Conservation (phyloP, 2,888 invertebrate species). For the Augochlorella aurata region DNA sequence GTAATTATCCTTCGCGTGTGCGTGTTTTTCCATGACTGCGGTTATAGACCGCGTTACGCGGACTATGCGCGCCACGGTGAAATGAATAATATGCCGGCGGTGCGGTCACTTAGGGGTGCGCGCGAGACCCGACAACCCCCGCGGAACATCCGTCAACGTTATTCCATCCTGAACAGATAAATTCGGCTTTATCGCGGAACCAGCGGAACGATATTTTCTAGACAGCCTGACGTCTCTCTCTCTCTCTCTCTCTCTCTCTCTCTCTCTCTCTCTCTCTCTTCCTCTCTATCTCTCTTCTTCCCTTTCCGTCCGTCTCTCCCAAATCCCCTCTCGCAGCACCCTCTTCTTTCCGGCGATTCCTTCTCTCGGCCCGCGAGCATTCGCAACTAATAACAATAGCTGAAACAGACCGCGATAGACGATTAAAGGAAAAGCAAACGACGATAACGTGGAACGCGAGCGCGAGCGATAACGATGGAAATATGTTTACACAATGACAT, state of each 20-base stretch:
- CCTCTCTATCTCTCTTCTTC: too few relatives aligned
- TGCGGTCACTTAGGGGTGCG: conserved; percentile 58
- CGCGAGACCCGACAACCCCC: conserved; percentile 16
- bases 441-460: conserved; percentile 52
- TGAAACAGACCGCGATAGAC: conserved; percentile 34
- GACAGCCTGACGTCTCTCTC: conserved; percentile 8
- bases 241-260: background rate
- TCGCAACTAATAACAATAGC: conserved; percentile 43
- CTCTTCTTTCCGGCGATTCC: background rate
- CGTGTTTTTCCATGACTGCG: conserved; percentile 73
- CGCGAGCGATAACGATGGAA: conserved; percentile 60
- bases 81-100: conserved; percentile 60
- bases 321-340: background rate
- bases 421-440: conserved; percentile 34
- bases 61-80: conserved; percentile 55
- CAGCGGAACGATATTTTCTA: conserved; percentile 34
- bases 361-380: background rate
- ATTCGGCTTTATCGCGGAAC: conserved; percentile 49
- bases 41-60: conserved; percentile 66
- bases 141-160: conserved; percentile 56
- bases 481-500: conserved; percentile 58
- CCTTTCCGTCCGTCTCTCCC: background rate
- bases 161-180: conserved; percentile 52
- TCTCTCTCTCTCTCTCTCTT: background rate
- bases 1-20: conserved; percentile 73